Base-by-base conservation (phyloP, 2,797 vertebrate species). In the Pseudochaenichthys georgianus region DNA sequence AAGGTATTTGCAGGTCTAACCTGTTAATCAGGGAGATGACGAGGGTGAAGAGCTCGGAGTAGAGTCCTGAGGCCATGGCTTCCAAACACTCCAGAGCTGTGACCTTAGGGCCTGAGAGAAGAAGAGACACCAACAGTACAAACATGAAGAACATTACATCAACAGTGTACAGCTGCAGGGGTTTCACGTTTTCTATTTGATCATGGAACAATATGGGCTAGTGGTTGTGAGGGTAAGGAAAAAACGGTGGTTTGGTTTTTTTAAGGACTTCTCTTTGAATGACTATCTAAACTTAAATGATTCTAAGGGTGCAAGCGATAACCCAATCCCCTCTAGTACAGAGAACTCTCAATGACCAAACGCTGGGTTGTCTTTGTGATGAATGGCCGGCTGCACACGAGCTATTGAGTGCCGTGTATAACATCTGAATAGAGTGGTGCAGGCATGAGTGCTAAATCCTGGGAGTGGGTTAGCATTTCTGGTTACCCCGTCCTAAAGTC, bases 11-110 rank as follows among this genome's bases (percentile, higher is more conserved):
- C 1, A 46, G 12, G 41, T 34, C 60, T 4, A n/a, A 86, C 97
- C 97, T 96, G 93, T 99, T 99, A 65, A 97, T 94, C 59, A 99
- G 95, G 58, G 97, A 99, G 93, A 99, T 95, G 81, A 99, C 95
- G 9, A 99, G 93, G 2, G 96, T 98, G 92, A 99, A 99, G 72
- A 99, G 93, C 84, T 99, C 98, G 0, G 97, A 95, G 92, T 99
- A 99, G 50, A 99, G 95, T 64, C 97, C 95, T 0, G 97, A 95
- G 0, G 95, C 97, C 96, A 99, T 97, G 75, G 97, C 97, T 89
- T 99, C 97, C 90, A 99, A 88, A 90, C 97, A 99, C 88, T 99
- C 98, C 91, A 97, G 88, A 0, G 98, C 98, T 0, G 96, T 96
- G 83, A 97, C 90, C 87, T 97, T 99, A 52, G 94, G 86, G 71